These are phyloP conservation scores for Choristoneura fumiferana DNA, from an alignment of 1,140 invertebrate species.

Conservation along the genomic window DNA sequence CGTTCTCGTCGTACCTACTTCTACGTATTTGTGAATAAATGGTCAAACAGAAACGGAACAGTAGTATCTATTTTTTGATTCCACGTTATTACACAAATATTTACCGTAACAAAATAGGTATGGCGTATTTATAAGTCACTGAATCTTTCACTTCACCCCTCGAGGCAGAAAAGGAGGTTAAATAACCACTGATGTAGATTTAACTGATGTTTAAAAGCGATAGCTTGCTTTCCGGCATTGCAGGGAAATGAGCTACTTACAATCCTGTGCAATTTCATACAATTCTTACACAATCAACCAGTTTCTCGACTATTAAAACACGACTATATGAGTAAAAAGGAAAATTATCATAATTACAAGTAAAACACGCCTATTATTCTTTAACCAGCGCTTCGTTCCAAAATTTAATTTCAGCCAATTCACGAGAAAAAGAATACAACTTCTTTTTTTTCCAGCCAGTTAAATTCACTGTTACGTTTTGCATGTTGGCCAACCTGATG, in stretches of 20 bases:
- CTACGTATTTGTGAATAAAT: no score
- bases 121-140: conserved; percentile 2
- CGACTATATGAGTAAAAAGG: not conserved
- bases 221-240: conserved; percentile 6
- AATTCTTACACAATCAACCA: conserved; percentile 4
- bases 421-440: no score
- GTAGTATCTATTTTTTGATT: not conserved
- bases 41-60: no score
- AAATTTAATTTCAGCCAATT: not conserved
- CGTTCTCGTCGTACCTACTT: no score
- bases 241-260: conserved; percentile 11
- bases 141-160: conserved; percentile 2
- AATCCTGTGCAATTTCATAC: conserved; percentile 12
- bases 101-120: not conserved
- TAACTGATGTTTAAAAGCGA: conserved; percentile 8
- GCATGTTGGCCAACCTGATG: conserved; percentile 11
- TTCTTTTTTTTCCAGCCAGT: not conserved
- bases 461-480: not conserved
- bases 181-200: conserved; percentile 13
- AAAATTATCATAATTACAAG: conserved; percentile 2
- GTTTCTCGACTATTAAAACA: not conserved
- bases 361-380: not conserved
- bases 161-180: conserved; percentile 9
- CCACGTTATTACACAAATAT: conserved; percentile 7
- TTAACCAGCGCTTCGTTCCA: not conserved